Evolutionary conservation across 2,113 vertebrate genomes (phyloP), one percentile per base, ranked within the genome.

Genomic region (Phyllostomus discolor): DNA sequence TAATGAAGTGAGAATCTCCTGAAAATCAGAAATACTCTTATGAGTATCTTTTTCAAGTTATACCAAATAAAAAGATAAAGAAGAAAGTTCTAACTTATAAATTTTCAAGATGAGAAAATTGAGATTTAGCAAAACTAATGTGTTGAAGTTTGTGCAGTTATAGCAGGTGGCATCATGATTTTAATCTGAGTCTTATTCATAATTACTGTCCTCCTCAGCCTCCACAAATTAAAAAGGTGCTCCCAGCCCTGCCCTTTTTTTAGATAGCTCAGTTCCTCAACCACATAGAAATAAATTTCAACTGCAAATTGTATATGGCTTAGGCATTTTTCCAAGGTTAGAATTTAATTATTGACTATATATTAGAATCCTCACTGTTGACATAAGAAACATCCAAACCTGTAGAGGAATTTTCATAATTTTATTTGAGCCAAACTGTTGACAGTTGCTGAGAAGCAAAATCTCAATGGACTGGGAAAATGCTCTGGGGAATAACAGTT

Each of bases 311-410:
- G 28, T 35, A 11, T 59, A 88, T 64, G 26, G 17, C 20, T 79
- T 91, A 78, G 57, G 43, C 73, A 24, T 88, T 89, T 88, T 91
- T 72, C 50, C 59, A 83, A 92, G 73, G 48, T 70, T 91, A 84
- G 38, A 78, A 79, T 88, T 96, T 79, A 90, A 73, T 69, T 54
- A 81, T 70, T 85, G 10, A 88, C 62, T 81, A 35, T 66, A 67
- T 28, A 66, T 95, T 92, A 73, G 54, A 86, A 95, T 78, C 15
- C 19, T 96, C 79, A 17, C 43, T 31, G 28, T 75, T 48, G 72
- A 75, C 4, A 8, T 76, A 48, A 75, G 62, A 64, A 64, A 64
- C 10, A 12, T 64, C 62, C 62, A 31, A 64, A 64, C 62, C 62
- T 64, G 12, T 64, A 31, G 62, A 64, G 28, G 62, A 64, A 64